Evolutionary conservation across 2,888 invertebrate species (phyloP).

Genomic region (Branchellion lobata): DNA sequence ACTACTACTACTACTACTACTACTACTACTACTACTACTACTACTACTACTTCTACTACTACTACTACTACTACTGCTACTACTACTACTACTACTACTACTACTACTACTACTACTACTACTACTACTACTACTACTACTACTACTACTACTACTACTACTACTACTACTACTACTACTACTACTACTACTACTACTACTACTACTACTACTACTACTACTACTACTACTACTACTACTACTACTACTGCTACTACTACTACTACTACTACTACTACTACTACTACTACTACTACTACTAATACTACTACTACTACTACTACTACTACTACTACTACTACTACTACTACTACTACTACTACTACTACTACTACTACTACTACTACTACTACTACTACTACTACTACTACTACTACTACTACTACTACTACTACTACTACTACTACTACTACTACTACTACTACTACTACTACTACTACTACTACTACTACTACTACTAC

Average conservation of each 20-base stretch:
- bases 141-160: no score
- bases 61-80: no score
- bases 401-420: slow-evolving; percentile 34
- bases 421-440: slow-evolving; percentile 35
- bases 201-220: no score
- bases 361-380: slow-evolving; percentile 34
- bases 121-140: no score
- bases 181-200: no score
- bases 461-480: slow-evolving; percentile 8
- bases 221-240: background rate
- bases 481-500: slow-evolving; percentile 6
- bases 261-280: slow-evolving; percentile 21
- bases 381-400: slow-evolving; percentile 34
- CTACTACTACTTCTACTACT: no score
- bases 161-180: no score
- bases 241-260: slow-evolving; percentile 2
- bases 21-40: no score
- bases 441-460: slow-evolving; percentile 25
- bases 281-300: background rate
- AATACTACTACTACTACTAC: slow-evolving; percentile 15
- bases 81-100: no score
- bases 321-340: slow-evolving; percentile 21
- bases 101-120: no score
- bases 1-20: no score
- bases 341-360: slow-evolving; percentile 21